These are phyloP conservation scores for Euthynnus affinis DNA, from an alignment of 2,797 vertebrate species.

Conservation along the genomic window DNA sequence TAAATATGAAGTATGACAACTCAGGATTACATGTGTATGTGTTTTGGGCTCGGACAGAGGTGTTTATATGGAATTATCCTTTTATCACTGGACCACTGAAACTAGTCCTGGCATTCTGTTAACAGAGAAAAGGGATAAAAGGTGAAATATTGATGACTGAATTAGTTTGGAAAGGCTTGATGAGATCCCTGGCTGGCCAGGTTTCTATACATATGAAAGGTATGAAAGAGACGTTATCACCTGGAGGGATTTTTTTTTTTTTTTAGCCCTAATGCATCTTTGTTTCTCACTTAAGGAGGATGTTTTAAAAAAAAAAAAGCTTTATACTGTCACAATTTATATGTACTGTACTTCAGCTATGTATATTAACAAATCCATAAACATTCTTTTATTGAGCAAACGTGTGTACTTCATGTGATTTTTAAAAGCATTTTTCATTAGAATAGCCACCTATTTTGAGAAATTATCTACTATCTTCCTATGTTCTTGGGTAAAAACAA, in stretches of 20 bases:
- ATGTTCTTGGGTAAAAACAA: not conserved
- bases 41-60: slow-evolving; percentile 36
- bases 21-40: slow-evolving; percentile 44
- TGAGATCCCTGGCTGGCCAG: slow-evolving; percentile 87
- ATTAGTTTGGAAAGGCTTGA: slow-evolving; percentile 42
- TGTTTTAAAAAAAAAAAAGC: slow-evolving; percentile 79
- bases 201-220: slow-evolving; percentile 65
- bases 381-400: slow-evolving; percentile 70
- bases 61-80: slow-evolving; percentile 39
- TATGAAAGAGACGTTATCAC: slow-evolving; percentile 57
- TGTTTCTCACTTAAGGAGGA: slow-evolving; percentile 70
- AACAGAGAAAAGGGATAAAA: slow-evolving; percentile 52
- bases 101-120: slow-evolving; percentile 21
- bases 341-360: slow-evolving; percentile 67
- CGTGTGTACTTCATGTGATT: slow-evolving; percentile 35
- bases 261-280: slow-evolving; percentile 48
- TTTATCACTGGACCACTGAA: slow-evolving; percentile 32
- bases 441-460: not conserved
- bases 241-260: slow-evolving; percentile 42
- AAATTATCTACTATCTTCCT: not conserved
- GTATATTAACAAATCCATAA: slow-evolving; percentile 83
- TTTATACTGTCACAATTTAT: slow-evolving; percentile 74
- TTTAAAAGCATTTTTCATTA: not conserved
- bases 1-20: slow-evolving; percentile 55
- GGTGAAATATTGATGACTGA: slow-evolving; percentile 55